Evolutionary conservation across 2,888 invertebrate species (phyloP), one percentile per base, ranked within the genome.

Genomic region (Drosophila greeni): DNA sequence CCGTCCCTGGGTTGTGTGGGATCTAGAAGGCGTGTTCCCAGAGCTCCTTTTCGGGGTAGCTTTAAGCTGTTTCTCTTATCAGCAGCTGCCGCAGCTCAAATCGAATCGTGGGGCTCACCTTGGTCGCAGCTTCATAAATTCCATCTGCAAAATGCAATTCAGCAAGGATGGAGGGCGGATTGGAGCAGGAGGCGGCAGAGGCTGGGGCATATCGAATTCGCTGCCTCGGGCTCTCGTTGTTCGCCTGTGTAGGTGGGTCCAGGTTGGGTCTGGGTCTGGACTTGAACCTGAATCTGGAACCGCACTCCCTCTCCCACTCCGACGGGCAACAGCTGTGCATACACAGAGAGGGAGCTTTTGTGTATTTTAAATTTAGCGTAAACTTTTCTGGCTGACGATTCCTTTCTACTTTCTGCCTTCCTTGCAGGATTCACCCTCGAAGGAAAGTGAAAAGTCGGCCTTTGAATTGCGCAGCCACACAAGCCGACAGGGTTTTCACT

Each of bases 91-190:
- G 49, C 29, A 62, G 20, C 36, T 31, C 34, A 39, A 14, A 53
- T 59, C 52, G 23, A 45, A 45, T 51, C 43, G 34, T 45, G 43
- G 26, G 37, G 48, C 53, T 59, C 53, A 59, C 53, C 68, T 53
- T 53, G 37, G 48, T 20, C 53, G 37, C 24, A 36, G 56, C 40
- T 76, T 73, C 76, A 82, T 82, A 79, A 78, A 79, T 76, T 75
- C 75, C 78, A 68, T 68, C 76, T 78, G 74, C 82, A 80, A 47
- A 70, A 66, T 80, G 77, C 82, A 73, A 80, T 74, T 79, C 80
- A 72, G 82, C 80, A 67, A 26, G 49, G 31, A 48, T 39, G 16
- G 58, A 53, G 36, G 29, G 40, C 37, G 40, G 49, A 33, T 6
- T 48, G 31, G 34, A 11, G n/a, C 14, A 14, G 26, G 20, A 52